phyloP scores from a whole-genome alignment of 1,140 invertebrate species.

The Argopecten irradians region DNA sequence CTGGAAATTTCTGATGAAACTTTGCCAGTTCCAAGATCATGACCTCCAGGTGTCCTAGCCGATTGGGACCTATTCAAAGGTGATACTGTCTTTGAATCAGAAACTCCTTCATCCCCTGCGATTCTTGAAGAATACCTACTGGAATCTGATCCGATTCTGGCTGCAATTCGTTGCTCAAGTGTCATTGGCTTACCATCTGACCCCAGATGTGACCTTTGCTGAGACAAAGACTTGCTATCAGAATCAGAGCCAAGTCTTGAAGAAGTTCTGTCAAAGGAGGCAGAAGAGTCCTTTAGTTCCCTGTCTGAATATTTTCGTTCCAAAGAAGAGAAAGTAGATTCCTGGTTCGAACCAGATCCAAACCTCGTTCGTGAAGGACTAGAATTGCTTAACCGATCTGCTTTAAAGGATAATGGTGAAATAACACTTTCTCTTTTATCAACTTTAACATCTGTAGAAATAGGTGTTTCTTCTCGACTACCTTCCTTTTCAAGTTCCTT shows the following conservation, averaged over 20 bases:
- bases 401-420: neutral
- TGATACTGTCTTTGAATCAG: neutral
- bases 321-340: neutral
- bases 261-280: neutral
- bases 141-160: neutral
- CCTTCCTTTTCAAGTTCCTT: slow-evolving; percentile 40
- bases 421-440: slow-evolving; percentile 13
- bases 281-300: neutral
- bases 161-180: neutral
- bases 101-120: neutral
- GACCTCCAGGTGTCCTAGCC: neutral
- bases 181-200: neutral
- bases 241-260: neutral
- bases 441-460: neutral
- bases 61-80: neutral
- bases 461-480: slow-evolving; percentile 24
- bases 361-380: neutral
- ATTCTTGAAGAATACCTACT: neutral
- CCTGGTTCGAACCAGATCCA: neutral
- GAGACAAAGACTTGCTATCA: slow-evolving; percentile 7
- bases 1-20: neutral
- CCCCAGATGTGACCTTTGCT: neutral
- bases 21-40: neutral
- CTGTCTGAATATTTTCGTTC: neutral
- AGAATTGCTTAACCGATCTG: neutral